A percentile compares a stretch with the other conserved stretches of the same genome.
Conservation (phyloP, 2,113 vertebrate species). For the Guaruba guarouba region DNA sequence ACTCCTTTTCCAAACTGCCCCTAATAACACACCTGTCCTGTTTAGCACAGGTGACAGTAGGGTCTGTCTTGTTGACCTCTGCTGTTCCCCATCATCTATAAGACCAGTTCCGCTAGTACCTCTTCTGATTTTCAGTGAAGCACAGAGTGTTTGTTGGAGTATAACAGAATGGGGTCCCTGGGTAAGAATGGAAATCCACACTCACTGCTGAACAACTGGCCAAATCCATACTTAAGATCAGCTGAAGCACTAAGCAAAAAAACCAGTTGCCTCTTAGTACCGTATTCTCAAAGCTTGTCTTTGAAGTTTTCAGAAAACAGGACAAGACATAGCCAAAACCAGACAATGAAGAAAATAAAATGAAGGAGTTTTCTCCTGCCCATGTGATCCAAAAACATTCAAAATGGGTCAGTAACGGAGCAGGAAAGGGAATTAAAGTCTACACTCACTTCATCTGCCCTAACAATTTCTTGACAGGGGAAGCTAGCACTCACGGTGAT, state of each 20-base stretch:
- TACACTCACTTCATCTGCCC: neutral
- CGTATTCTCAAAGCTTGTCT: neutral
- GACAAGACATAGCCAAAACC: neutral
- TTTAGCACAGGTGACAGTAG: neutral
- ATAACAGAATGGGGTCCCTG: neutral
- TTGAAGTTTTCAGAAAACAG: neutral
- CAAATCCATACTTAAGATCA: neutral
- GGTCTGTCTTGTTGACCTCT: neutral
- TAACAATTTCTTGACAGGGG: neutral
- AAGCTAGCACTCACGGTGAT: neutral
- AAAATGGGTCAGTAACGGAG: neutral
- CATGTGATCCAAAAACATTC: neutral
- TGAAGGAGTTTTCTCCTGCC: neutral
- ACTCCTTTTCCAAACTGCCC: neutral
- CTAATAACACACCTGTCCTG: neutral
- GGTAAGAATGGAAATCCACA: neutral
- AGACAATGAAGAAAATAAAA: neutral
- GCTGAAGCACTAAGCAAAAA: neutral
- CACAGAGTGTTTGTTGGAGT: neutral
- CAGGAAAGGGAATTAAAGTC: neutral
- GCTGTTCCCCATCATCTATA: neutral
- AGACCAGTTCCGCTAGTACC: neutral
- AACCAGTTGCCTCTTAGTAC: accelerated
- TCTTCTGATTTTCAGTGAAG: neutral
- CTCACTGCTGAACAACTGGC: neutral